Evolutionary conservation across 2,797 vertebrate species (phyloP).

Genomic region (Sciaenops ocellatus): DNA sequence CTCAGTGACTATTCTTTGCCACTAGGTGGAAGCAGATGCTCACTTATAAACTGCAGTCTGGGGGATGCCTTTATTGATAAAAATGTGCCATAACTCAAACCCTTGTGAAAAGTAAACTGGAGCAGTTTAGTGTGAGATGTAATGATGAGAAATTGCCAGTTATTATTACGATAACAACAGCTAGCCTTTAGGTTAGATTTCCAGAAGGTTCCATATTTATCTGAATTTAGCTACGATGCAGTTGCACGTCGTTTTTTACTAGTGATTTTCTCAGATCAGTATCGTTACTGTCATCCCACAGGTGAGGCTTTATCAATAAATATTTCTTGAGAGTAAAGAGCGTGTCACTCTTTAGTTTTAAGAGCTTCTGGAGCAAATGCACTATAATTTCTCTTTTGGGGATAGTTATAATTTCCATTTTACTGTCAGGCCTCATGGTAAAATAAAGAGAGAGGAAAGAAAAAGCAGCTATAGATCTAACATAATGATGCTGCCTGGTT

Average conservation of each 20-base stretch:
- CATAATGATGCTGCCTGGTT: slow-evolving; percentile 63
- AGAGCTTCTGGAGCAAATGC: background rate
- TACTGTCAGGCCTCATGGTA: slow-evolving; percentile 37
- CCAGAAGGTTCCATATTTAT: background rate
- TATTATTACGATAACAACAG: background rate
- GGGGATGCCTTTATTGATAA: background rate
- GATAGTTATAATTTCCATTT: slow-evolving; percentile 34
- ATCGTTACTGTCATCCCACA: background rate
- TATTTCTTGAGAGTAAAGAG: background rate
- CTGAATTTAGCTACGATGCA: background rate
- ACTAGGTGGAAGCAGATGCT: slow-evolving; percentile 80
- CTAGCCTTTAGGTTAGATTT: background rate
- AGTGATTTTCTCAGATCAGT: background rate
- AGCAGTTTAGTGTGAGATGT: background rate
- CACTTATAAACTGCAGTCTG: slow-evolving; percentile 24
- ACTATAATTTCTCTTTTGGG: slow-evolving; percentile 18
- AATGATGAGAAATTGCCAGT: background rate
- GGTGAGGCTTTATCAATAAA: background rate
- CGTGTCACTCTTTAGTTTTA: background rate
- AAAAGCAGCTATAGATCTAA: slow-evolving; percentile 53
- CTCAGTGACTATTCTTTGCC: slow-evolving; percentile 27
- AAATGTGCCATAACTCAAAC: slow-evolving; percentile 7
- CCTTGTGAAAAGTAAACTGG: slow-evolving; percentile 1
- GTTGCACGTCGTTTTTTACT: background rate
- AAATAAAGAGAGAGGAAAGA: slow-evolving; percentile 34